Percentiles rank a stretch among this genome's conserved stretches.
Evolutionary conservation across 1,140 invertebrate genomes (phyloP).

Genomic region (Camponotus pennsylvanicus): DNA sequence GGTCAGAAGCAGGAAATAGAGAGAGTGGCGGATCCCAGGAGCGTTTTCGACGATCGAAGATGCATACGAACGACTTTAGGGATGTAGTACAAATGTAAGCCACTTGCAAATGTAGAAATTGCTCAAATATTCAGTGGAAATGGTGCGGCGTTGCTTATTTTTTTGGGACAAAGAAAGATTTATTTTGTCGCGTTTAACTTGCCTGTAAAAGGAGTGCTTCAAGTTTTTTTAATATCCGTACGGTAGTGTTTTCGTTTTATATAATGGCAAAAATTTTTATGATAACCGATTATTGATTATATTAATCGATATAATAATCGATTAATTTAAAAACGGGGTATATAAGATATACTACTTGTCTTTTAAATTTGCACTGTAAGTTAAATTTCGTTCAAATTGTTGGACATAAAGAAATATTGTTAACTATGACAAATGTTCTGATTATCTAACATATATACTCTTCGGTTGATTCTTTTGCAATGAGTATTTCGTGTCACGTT

Average conservation of each 20-base stretch:
- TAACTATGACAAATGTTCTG: conserved; percentile 37
- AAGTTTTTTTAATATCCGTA: background rate
- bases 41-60: conserved; percentile 16
- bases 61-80: conserved; percentile 61
- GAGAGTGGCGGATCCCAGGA: background rate
- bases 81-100: background rate
- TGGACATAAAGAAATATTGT: conserved; percentile 16
- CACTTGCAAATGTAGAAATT: background rate
- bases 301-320: too few species aligned
- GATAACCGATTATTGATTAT: too few species aligned
- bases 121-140: conserved; percentile 37
- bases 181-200: conserved; percentile 7
- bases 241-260: background rate
- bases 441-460: conserved; percentile 4
- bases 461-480: conserved; percentile 5
- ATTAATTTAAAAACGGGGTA: too few species aligned
- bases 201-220: background rate
- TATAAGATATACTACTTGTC: background rate
- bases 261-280: background rate
- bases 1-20: conserved; percentile 11
- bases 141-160: background rate
- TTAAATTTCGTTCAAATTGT: conserved; percentile 25
- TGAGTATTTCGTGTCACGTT: conserved; percentile 39
- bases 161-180: conserved; percentile 46
- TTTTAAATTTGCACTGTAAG: conserved; percentile 9